phyloP scores from a whole-genome alignment of 2,113 vertebrate genomes.

The Danio rerio region GRCz12tu NC_133199.1:5191501-5192000 shows the following conservation, averaged over 20 bases:
- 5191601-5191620: no score
- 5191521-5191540: no score
- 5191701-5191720: no score
- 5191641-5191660: no score
- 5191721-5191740: neutral
- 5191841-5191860: slow-evolving; percentile 66
- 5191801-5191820: slow-evolving; percentile 64
- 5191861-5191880: slow-evolving; percentile 29
- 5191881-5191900: slow-evolving; percentile 63
- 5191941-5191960: slow-evolving; percentile 96
- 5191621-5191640: no score
- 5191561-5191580: no score
- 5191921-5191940: slow-evolving; percentile 97
- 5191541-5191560: no score
- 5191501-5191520: no score
- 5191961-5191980: slow-evolving; percentile 93
- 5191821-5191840: slow-evolving; percentile 65
- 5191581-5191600: no score
- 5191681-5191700: no score
- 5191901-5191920: slow-evolving; percentile 73
- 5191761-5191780: slow-evolving; percentile 15
- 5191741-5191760: neutral
- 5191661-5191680: no score
- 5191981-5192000: slow-evolving; percentile 95
- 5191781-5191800: slow-evolving; percentile 58